Evolutionary conservation across 2,888 invertebrate species (phyloP).

Genomic region (Lycaena phlaeas): DNA sequence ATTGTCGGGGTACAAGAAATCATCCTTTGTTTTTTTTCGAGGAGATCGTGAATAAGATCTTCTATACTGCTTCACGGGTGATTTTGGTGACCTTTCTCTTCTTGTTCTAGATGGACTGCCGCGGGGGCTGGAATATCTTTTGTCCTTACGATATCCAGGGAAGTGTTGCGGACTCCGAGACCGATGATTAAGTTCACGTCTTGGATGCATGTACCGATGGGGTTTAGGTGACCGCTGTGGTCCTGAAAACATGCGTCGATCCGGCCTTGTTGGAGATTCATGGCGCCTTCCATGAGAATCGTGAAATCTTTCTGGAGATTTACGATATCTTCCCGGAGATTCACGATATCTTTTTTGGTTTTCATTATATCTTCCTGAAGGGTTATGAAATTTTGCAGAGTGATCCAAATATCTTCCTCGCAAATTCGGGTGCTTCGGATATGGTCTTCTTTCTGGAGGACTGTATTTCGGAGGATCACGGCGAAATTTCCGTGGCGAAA

Average conservation of each 20-base stretch:
- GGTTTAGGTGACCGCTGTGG: slow-evolving; percentile 9
- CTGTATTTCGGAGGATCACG: neutral
- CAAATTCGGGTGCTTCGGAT: slow-evolving; percentile 15
- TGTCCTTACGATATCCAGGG: neutral
- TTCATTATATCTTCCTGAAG: neutral
- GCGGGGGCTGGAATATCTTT: slow-evolving; percentile 12
- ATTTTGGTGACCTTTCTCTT: neutral
- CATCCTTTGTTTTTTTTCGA: slow-evolving; percentile 23
- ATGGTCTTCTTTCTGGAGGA: slow-evolving; percentile 10
- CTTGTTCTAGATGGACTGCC: slow-evolving; percentile 12
- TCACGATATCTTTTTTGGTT: neutral
- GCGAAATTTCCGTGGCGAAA: no score
- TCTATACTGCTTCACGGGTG: neutral
- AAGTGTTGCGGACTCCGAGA: slow-evolving; percentile 22
- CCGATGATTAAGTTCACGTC: slow-evolving; percentile 11
- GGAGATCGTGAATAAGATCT: slow-evolving; percentile 16
- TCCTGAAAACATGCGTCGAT: neutral
- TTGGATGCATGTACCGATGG: slow-evolving; percentile 15
- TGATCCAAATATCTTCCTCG: neutral
- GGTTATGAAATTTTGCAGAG: no score
- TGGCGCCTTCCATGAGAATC: neutral
- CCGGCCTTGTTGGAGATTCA: neutral
- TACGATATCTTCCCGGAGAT: neutral
- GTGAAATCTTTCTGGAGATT: slow-evolving; percentile 18
- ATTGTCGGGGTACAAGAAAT: slow-evolving; percentile 36